Base-by-base conservation (phyloP, 2,113 vertebrate genomes). In the Cyanoramphus novaezelandiae region DNA sequence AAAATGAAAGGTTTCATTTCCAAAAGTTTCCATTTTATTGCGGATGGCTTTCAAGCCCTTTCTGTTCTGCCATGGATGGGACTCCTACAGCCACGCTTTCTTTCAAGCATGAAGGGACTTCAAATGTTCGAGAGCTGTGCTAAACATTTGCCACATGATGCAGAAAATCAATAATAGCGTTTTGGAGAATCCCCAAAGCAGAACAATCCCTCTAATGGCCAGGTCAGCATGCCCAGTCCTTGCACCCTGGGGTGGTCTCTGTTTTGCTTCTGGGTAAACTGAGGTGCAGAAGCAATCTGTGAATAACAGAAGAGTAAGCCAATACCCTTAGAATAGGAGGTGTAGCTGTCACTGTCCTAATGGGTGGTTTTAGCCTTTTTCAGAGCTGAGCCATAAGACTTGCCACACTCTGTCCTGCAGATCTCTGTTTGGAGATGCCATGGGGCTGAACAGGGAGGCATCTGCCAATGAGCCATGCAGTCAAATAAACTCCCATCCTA, bases 1-100 rank as follows among this genome's bases (percentile, higher is more conserved):
- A 80, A 94, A 95, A 96, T 87, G 82, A 93, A 95, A 93, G 29
- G 29, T 60, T 96, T 74, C 57, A 29, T 85, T 90, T 90, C 78
- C 63, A 91, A 70, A 95, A 87, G 59, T 72, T 29, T 8, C 6
- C 0, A 29, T 81, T 78, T 59, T 35, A 57, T 75, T 68, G 35
- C 41, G 87, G 76, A 65, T 91, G 65, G 52, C 53, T 95, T 95
- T 82, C 62, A 86, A 92, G 17, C 21, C 47, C 47, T 89, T 84
- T 80, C 44, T 77, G 24, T 80, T 94, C 91, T 76, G 59, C 74
- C 85, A 52, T 28, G 57, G 67, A 85, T 74, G 74, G 70, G 59
- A 90, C 93, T 95, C 87, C 95, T 83, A 57, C 87, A 74, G 96
- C 50, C 81, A 55, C 5, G 3, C 95, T 92, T 95, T 85, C 81